Conservation (phyloP, 2,888 invertebrate species). For the Chalcis sispes region DNA sequence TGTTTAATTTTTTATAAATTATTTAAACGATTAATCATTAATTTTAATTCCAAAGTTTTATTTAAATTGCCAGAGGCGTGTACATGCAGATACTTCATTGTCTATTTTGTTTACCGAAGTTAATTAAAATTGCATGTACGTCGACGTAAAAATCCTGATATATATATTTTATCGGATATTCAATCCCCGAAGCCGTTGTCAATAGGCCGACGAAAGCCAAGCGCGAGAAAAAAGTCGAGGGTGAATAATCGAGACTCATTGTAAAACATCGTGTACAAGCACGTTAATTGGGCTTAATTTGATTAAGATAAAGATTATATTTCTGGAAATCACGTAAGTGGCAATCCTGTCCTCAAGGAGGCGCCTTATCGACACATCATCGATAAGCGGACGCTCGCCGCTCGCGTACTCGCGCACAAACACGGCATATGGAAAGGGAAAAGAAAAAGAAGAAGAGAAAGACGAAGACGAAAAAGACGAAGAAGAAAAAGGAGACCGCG, state of each 20-base stretch:
- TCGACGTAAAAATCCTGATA: no score
- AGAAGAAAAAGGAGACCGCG: constrained; percentile 6
- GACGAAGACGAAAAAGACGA: neutral
- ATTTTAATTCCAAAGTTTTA: no score
- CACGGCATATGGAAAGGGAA: neutral
- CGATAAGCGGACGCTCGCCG: constrained; percentile 48
- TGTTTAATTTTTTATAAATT: no score
- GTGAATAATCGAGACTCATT: constrained; percentile 55
- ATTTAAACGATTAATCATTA: no score
- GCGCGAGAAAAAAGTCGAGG: constrained; percentile 3
- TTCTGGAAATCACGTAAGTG: constrained; percentile 53
- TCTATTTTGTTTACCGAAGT: no score
- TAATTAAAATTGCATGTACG: no score
- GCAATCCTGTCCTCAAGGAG: constrained; percentile 54
- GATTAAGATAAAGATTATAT: constrained; percentile 59
- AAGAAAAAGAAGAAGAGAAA: constrained; percentile 14
- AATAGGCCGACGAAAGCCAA: neutral
- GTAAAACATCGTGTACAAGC: constrained; percentile 59
- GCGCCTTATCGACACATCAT: constrained; percentile 57
- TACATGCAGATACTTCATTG: no score
- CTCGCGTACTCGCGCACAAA: neutral
- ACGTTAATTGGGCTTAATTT: constrained; percentile 60
- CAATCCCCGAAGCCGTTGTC: neutral
- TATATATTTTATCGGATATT: no score
- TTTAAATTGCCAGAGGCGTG: no score